Conservation (phyloP, 2,113 vertebrate species). For the Archilochus colubris region DNA sequence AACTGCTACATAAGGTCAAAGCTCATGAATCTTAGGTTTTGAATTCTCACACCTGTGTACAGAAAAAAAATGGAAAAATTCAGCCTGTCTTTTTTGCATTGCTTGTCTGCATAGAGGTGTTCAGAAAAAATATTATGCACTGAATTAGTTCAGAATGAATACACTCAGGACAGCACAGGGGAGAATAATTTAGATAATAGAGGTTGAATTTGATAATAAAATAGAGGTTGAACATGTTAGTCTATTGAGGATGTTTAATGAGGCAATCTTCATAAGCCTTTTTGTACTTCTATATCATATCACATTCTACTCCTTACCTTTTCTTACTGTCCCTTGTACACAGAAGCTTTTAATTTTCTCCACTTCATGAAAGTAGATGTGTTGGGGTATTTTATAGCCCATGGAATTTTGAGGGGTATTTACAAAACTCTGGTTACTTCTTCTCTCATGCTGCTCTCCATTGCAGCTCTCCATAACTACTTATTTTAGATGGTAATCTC, state of each 20-base stretch:
- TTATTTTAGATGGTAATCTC: fast-evolving
- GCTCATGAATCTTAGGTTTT: not conserved
- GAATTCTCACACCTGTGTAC: not conserved
- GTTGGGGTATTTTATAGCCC: not conserved
- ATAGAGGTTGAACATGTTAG: not conserved
- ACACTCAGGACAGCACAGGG: not conserved
- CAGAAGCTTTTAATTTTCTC: not conserved
- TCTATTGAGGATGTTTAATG: not conserved
- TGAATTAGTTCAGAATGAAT: not conserved
- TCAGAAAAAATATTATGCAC: fast-evolving
- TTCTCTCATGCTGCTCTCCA: not conserved
- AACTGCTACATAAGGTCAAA: not conserved
- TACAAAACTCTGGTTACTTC: not conserved
- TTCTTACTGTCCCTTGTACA: not conserved
- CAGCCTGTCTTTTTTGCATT: not conserved
- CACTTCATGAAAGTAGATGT: not conserved
- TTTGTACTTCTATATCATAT: not conserved
- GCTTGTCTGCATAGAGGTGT: not conserved
- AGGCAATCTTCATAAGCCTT: not conserved
- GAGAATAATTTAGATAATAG: not conserved
- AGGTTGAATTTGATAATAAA: not conserved
- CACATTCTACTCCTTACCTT: not conserved
- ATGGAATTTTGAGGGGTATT: not conserved
- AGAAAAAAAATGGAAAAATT: not conserved
- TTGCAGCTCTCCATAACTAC: not conserved